Percentiles rank a stretch among this genome's conserved stretches.
Conservation (phyloP, 2,888 invertebrate species). For the Tiliacea citrago region DNA sequence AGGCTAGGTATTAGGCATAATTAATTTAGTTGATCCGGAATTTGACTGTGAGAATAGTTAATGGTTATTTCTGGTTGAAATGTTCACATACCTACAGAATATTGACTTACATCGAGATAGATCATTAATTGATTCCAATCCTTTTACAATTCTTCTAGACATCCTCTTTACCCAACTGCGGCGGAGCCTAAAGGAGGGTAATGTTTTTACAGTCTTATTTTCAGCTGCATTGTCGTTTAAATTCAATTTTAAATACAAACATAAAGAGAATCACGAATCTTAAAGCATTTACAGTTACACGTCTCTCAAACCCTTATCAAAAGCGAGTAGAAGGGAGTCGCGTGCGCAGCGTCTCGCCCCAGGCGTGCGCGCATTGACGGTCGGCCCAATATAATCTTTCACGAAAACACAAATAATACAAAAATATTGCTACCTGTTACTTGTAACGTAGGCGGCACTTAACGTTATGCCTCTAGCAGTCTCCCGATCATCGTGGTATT, state of each 20-base stretch:
- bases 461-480: conserved; percentile 60
- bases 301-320: conserved; percentile 58
- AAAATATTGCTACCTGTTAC: conserved; percentile 68
- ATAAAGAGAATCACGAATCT: conserved; percentile 8
- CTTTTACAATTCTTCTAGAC: neutral
- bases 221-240: neutral
- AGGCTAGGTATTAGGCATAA: conserved; percentile 5
- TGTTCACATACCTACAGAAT: neutral
- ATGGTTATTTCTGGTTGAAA: neutral
- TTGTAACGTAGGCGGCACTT: conserved; percentile 59
- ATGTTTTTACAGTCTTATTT: neutral
- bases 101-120: neutral
- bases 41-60: conserved; percentile 7
- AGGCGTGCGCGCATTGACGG: conserved; percentile 61
- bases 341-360: conserved; percentile 63
- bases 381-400: conserved; percentile 59
- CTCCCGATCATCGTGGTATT: conserved; percentile 36
- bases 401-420: conserved; percentile 65
- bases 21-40: conserved; percentile 8
- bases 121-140: neutral
- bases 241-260: neutral
- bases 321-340: conserved; percentile 56
- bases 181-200: neutral
- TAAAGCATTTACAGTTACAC: conserved; percentile 51
- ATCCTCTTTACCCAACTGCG: neutral